A percentile compares a stretch with the other conserved stretches of the same genome.
Evolutionary conservation across 2,113 vertebrate genomes (phyloP).

Genomic region (Gavia stellata): DNA sequence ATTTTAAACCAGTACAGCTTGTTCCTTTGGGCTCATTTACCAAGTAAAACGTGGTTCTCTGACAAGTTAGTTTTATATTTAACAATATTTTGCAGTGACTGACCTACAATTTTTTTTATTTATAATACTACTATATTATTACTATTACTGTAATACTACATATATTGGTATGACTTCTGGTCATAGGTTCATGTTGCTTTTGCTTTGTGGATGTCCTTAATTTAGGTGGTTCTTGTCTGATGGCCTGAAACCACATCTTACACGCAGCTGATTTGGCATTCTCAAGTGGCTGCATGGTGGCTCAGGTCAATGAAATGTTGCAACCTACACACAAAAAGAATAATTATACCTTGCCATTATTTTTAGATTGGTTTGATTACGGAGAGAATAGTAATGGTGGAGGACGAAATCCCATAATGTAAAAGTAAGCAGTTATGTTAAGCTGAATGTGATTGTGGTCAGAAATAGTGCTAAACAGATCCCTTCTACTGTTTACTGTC

Average conservation of each 20-base stretch:
- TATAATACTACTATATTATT: not conserved
- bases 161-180: not conserved
- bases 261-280: fast-evolving
- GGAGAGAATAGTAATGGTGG: not conserved
- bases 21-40: not conserved
- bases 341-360: not conserved
- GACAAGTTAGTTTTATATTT: not conserved
- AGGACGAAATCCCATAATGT: not conserved
- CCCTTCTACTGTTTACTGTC: not conserved
- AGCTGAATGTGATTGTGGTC: not conserved
- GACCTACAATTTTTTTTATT: not conserved
- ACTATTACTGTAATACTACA: no score
- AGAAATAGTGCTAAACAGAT: not conserved
- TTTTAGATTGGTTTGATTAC: not conserved
- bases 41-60: not conserved
- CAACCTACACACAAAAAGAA: not conserved
- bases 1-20: not conserved
- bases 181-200: not conserved
- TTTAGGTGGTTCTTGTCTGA: not conserved
- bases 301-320: not conserved
- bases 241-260: not conserved
- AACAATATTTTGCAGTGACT: not conserved
- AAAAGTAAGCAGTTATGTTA: not conserved
- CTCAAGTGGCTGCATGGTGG: not conserved
- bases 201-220: not conserved